Percentiles rank a stretch among this genome's conserved stretches.
Conservation (phyloP, 1,140 invertebrate species). For the Euura saliciscinereae region DNA sequence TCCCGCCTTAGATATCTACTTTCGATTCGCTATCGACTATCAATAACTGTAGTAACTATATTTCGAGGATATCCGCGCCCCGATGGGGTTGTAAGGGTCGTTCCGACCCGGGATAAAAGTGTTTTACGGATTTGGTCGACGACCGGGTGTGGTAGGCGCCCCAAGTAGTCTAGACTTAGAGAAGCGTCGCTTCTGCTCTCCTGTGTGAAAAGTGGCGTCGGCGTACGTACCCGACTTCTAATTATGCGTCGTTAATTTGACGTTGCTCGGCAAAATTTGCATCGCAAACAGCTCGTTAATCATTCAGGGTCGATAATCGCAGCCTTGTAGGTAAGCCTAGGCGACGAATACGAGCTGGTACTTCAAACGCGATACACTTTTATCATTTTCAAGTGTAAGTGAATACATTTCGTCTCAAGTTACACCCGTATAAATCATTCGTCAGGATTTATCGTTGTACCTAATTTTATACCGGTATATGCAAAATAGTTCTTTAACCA, state of each 20-base stretch:
- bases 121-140: conserved; percentile 3
- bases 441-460: background rate
- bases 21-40: too few species aligned
- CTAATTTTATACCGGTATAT: too few species aligned
- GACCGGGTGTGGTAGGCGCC: too few species aligned
- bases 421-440: background rate
- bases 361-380: background rate
- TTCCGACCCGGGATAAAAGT: conserved; percentile 16
- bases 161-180: background rate
- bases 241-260: conserved; percentile 1
- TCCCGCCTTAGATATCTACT: too few species aligned
- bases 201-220: background rate
- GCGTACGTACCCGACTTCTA: background rate
- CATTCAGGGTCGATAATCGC: conserved; percentile 4
- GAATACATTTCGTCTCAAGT: background rate
- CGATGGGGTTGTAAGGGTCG: too few species aligned
- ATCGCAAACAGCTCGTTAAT: background rate
- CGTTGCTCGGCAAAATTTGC: background rate
- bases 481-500: too few species aligned
- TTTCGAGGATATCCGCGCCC: too few species aligned
- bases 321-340: background rate
- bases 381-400: background rate
- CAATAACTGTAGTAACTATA: too few species aligned
- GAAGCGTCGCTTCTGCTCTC: background rate
- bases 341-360: background rate